These are phyloP conservation scores for Micoletzkya japonica DNA, from an alignment of 2,888 invertebrate species.

Conservation along the genomic window DNA sequence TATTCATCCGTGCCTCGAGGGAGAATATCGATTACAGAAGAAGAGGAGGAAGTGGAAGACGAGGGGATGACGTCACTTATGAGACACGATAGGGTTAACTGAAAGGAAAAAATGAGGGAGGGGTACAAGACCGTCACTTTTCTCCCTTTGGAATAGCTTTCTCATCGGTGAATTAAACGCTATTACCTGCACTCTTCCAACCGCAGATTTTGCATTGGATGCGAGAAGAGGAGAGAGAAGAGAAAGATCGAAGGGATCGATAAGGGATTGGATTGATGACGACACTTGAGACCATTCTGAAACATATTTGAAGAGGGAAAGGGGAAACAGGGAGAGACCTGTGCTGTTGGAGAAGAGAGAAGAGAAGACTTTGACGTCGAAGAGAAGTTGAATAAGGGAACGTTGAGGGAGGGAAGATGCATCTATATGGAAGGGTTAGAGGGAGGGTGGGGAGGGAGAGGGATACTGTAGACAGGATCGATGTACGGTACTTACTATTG, in stretches of 20 bases:
- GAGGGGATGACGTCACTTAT: constrained; percentile 13
- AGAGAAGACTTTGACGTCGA: constrained; percentile 24
- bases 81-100: constrained; percentile 23
- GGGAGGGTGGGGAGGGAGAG: neutral
- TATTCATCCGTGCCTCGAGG: constrained; percentile 16
- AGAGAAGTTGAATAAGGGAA: constrained; percentile 21
- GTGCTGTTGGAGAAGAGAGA: constrained; percentile 17
- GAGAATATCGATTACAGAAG: constrained; percentile 20
- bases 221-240: constrained; percentile 40
- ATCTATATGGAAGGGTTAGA: constrained; percentile 1
- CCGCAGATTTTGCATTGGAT: constrained; percentile 39
- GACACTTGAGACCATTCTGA: neutral
- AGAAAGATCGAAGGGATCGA: constrained; percentile 48
- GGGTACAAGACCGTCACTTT: too few relatives aligned
- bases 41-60: neutral
- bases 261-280: constrained; percentile 3
- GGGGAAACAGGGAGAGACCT: neutral
- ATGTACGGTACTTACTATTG: neutral
- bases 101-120: neutral
- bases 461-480: neutral
- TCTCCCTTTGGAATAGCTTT: too few relatives aligned
- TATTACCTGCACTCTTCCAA: constrained; percentile 40
- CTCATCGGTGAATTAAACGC: too few relatives aligned
- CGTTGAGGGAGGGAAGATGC: constrained; percentile 21
- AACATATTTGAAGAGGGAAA: neutral